Conservation (phyloP, 2,113 vertebrate genomes). For the Ovis canadensis region DNA sequence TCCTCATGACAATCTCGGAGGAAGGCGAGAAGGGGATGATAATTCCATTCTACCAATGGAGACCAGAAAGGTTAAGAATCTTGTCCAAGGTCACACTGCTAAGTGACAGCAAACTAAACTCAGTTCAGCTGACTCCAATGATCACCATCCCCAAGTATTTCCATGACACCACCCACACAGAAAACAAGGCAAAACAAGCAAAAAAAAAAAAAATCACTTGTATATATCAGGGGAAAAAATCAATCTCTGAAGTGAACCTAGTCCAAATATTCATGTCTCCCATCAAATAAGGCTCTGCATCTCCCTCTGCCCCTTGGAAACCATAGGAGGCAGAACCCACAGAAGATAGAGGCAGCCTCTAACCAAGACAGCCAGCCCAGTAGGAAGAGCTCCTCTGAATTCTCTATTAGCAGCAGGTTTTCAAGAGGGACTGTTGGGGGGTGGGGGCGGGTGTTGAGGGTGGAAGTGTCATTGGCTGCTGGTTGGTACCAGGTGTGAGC, state of each 20-base stretch:
- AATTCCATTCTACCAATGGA: neutral
- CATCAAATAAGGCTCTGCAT: neutral
- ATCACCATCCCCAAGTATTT: neutral
- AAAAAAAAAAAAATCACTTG: neutral
- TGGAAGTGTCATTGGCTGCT: neutral
- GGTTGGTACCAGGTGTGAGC: neutral
- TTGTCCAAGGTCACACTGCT: neutral
- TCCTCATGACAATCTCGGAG: neutral
- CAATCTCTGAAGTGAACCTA: neutral
- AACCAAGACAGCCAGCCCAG: accelerated
- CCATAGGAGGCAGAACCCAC: neutral
- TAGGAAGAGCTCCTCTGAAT: neutral
- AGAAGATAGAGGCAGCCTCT: neutral
- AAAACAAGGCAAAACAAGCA: neutral
- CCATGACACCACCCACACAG: neutral
- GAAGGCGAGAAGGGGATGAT: neutral
- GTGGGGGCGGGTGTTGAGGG: neutral
- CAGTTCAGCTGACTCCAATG: neutral
- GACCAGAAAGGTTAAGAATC: neutral
- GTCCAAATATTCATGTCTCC: neutral
- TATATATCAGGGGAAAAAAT: neutral
- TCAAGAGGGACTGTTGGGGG: neutral
- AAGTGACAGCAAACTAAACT: neutral
- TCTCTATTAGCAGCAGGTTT: neutral
- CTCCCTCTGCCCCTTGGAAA: neutral